phyloP scores from a whole-genome alignment of 92 coral and sea anemone genomes.

The Zoanthus solanderi region DNA sequence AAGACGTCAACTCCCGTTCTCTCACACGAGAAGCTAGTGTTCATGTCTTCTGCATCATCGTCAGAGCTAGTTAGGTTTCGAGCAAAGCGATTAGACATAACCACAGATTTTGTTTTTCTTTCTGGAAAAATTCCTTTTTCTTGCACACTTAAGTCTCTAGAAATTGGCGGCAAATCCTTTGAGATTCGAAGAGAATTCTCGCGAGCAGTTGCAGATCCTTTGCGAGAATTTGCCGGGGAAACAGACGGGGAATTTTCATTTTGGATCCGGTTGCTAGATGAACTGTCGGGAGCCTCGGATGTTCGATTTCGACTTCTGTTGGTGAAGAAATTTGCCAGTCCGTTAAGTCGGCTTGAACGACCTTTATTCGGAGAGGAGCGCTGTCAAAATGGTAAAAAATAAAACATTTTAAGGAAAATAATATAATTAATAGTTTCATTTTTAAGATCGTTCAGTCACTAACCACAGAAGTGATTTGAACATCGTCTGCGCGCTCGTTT shows the following conservation, averaged over 20 bases:
- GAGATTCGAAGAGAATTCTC: slow-evolving; percentile 5
- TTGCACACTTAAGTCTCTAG: slow-evolving; percentile 40
- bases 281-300: background rate
- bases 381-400: slow-evolving; percentile 48
- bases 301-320: slow-evolving; percentile 63
- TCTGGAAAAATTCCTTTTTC: slow-evolving; percentile 32
- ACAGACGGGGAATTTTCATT: background rate
- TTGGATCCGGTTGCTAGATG: slow-evolving; percentile 4
- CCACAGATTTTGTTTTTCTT: slow-evolving; percentile 39
- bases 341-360: slow-evolving; percentile 72
- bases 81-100: slow-evolving; percentile 77
- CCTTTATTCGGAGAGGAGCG: slow-evolving; percentile 70
- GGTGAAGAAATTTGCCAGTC: slow-evolving; percentile 77
- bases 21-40: slow-evolving; percentile 13
- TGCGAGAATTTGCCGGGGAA: slow-evolving; percentile 20
- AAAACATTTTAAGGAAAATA: background rate
- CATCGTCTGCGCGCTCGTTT: slow-evolving; percentile 76
- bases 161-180: slow-evolving; percentile 48
- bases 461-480: slow-evolving; percentile 83
- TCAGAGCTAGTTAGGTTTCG: slow-evolving; percentile 74
- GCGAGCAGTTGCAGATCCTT: slow-evolving; percentile 12
- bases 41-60: slow-evolving; percentile 46
- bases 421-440: background rate
- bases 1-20: slow-evolving; percentile 6
- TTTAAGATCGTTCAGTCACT: background rate